These are phyloP conservation scores for Zingel zingel DNA, from an alignment of 2,113 vertebrate species.

Conservation along the genomic window DNA sequence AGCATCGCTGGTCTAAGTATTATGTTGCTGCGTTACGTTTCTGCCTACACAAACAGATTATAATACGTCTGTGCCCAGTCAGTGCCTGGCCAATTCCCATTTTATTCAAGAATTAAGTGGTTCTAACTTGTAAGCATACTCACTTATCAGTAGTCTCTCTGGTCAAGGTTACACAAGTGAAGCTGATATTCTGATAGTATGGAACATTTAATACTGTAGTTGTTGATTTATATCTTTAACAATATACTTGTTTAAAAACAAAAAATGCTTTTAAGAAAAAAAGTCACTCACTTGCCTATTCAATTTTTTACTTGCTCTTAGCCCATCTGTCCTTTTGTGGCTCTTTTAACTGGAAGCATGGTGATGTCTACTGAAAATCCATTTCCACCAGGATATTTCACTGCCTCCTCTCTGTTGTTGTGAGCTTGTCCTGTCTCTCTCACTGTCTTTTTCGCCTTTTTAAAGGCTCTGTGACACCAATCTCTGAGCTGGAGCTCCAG, in stretches of 20 bases:
- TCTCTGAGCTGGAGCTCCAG: slow-evolving; percentile 86
- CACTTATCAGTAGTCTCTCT: not conserved
- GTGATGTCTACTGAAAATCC: not conserved
- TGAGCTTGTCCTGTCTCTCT: not conserved
- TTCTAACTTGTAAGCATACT: slow-evolving; percentile 2
- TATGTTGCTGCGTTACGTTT: not conserved
- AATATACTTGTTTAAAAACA: not conserved
- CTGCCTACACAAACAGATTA: not conserved
- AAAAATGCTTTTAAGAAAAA: not conserved
- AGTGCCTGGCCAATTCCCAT: not conserved
- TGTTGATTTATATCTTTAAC: not conserved
- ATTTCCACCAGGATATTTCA: not conserved
- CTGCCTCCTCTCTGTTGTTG: not conserved
- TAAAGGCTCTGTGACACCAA: slow-evolving; percentile 84
- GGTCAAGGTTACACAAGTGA: slow-evolving; percentile 5
- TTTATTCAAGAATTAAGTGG: too few species aligned
- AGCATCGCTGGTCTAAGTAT: slow-evolving; percentile 3
- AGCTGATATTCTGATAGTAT: not conserved
- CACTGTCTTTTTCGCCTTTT: not conserved
- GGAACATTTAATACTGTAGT: not conserved
- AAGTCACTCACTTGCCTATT: too few species aligned
- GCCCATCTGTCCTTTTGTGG: not conserved
- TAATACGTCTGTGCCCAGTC: not conserved
- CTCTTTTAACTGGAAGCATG: not conserved
- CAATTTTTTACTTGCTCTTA: not conserved